Evolutionary conservation across 2,888 invertebrate species (phyloP), one percentile per base, ranked within the genome.

Genomic region (Chironomus tentans): DNA sequence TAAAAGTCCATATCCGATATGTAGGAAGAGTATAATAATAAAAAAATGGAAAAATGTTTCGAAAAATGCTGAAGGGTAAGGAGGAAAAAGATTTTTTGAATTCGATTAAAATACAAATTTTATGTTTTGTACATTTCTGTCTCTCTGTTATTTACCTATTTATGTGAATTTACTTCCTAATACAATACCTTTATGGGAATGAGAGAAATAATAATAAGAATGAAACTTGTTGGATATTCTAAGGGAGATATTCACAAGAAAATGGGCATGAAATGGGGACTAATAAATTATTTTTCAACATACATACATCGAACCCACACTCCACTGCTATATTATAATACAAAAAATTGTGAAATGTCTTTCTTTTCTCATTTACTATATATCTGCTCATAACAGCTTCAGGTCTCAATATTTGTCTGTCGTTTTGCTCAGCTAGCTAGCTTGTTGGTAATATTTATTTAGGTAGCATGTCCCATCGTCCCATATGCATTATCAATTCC

Each of bases 401-500:
- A 56, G 56, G 56, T 56, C 56, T 56, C 7, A 10, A 18, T 56
- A 56, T n/a, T 56, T 50, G 70, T 70, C 24, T 69, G 46, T 46
- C 70, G 22, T n/a, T 22, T 21, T 68, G 38, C 38, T 38, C 38
- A 38, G 38, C 38, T 38, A 38, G 38, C 38, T 38, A 10, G 38
- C 10, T 38, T 38, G 38, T 38, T 38, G 38, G 50, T 70, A 70
- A 62, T 72, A 72, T 72, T 72, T 72, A 46, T 72, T 72, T 72
- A 72, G 72, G 72, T 61, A 72, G 38, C 72, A 72, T 72, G 72
- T 72, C 56, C 72, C 72, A 72, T 61, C 72, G 61, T 72, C 72
- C 61, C 72, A 72, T 72, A 72, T 72, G 72, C 72, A 72, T 72
- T 72, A 72, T 72, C 72, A 72, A 72, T 72, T 72, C 72, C 72